phyloP scores from a whole-genome alignment of 2,797 vertebrate species.

The Rhinophrynus dorsalis region DNA sequence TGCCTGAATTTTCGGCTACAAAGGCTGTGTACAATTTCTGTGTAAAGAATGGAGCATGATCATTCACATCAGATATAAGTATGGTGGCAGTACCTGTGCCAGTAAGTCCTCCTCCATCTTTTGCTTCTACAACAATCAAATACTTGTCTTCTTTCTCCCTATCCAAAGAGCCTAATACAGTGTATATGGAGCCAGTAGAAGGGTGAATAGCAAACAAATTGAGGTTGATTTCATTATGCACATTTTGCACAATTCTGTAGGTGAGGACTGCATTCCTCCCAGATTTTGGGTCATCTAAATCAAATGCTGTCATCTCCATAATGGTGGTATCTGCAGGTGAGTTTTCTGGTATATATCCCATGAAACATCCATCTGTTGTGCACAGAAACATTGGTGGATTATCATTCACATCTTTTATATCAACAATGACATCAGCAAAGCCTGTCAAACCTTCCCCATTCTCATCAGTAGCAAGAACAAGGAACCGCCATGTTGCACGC shows the following conservation, averaged over 20 bases:
- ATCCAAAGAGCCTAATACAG: constrained; percentile 78
- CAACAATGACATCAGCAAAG: constrained; percentile 84
- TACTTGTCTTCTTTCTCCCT: constrained; percentile 78
- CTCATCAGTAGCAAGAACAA: constrained; percentile 85
- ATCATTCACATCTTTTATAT: constrained; percentile 83
- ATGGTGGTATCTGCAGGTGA: constrained; percentile 81
- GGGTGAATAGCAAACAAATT: constrained; percentile 84
- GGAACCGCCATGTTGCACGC: constrained; percentile 76
- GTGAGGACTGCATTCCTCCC: constrained; percentile 76
- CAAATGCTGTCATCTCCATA: constrained; percentile 85
- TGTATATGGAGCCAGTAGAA: constrained; percentile 79
- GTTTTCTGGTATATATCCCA: constrained; percentile 77
- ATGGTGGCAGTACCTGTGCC: constrained; percentile 88
- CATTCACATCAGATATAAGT: constrained; percentile 81
- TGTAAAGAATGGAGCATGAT: constrained; percentile 83
- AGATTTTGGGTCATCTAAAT: constrained; percentile 81
- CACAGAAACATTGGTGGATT: constrained; percentile 83
- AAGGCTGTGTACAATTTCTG: constrained; percentile 74
- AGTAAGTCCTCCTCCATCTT: constrained; percentile 80
- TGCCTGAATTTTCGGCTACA: constrained; percentile 74
- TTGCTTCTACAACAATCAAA: constrained; percentile 82
- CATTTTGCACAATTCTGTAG: constrained; percentile 83
- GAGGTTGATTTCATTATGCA: constrained; percentile 84
- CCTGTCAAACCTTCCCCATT: constrained; percentile 81
- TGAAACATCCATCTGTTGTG: constrained; percentile 73